A percentile compares a stretch with the other conserved stretches of the same genome.
These are phyloP conservation scores for Hypanus sabinus DNA, from an alignment of 2,113 vertebrate genomes.

Conservation along the genomic window DNA sequence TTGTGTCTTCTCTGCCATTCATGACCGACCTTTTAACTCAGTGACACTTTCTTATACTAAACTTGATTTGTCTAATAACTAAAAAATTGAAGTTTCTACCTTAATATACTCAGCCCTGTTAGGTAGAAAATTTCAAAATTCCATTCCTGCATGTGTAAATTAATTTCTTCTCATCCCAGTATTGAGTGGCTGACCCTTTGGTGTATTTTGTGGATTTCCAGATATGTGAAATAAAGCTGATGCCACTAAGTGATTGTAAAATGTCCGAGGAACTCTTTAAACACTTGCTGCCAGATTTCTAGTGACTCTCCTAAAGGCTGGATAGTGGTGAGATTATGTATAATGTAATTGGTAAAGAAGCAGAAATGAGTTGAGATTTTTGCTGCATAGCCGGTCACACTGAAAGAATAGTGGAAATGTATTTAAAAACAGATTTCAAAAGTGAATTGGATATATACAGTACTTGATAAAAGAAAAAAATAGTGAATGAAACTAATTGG, in stretches of 20 bases:
- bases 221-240: not conserved
- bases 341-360: not conserved
- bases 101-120: too few species aligned
- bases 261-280: not conserved
- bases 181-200: too few species aligned
- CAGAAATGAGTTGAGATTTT: not conserved
- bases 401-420: not conserved
- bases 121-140: too few species aligned
- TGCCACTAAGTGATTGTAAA: not conserved
- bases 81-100: too few species aligned
- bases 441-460: not conserved
- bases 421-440: not conserved
- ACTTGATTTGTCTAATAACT: too few species aligned
- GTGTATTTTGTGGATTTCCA: not conserved
- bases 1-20: too few species aligned
- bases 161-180: too few species aligned
- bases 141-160: too few species aligned
- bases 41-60: too few species aligned
- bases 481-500: not conserved
- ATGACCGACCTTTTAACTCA: too few species aligned
- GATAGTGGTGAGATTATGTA: not conserved
- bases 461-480: not conserved
- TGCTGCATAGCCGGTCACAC: not conserved
- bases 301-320: not conserved
- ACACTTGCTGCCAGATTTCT: not conserved